Evolutionary conservation across 2,888 invertebrate species (phyloP), one percentile per base, ranked within the genome.

Genomic region (Piscicola geometra): DNA sequence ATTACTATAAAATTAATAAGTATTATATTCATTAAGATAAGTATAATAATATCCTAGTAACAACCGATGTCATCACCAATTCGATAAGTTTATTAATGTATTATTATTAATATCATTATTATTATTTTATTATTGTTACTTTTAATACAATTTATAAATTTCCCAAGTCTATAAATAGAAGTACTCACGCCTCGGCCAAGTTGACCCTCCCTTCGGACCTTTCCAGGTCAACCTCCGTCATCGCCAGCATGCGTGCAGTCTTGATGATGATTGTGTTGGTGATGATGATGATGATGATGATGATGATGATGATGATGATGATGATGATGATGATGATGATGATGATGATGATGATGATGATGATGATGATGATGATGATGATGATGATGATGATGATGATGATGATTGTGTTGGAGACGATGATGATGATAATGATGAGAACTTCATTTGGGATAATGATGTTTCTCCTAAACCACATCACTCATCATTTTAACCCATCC

Each of bases 201-300:
- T 80, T 78, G 35, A 80, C 77, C 88, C 97, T 94, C 89, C 97
- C 96, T 90, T 98, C 97, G 82, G 97, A 96, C 89, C 98, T 93
- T 89, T 98, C 97, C 89, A 98, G 90, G 89, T 98, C 97, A 87
- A 97, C 96, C 90, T 97, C 97, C 90, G 97, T 96, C 94, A 97
- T 96, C 89, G 96, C 97, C 91, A 98, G 92, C 91, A 98, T 98
- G 92, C 97, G 95, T 89, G 97, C 96, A 88, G 96, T 94, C 97
- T 98, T 68, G 33, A 30, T 32, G 32, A 60, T 15, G 73, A 73
- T 73, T 56, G 64, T 73, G 73, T 28, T 25, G 32, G 18, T 52
- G 28, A 33, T 28, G 28, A 12, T 71, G 30, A 25, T 71, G n/a
- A 30, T 52, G 35, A 60, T 60, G 2, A 64, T 72, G 72, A 72